Evolutionary conservation across 2,113 vertebrate genomes (phyloP), one percentile per base, ranked within the genome.

Genomic region (Monopterus albus): DNA sequence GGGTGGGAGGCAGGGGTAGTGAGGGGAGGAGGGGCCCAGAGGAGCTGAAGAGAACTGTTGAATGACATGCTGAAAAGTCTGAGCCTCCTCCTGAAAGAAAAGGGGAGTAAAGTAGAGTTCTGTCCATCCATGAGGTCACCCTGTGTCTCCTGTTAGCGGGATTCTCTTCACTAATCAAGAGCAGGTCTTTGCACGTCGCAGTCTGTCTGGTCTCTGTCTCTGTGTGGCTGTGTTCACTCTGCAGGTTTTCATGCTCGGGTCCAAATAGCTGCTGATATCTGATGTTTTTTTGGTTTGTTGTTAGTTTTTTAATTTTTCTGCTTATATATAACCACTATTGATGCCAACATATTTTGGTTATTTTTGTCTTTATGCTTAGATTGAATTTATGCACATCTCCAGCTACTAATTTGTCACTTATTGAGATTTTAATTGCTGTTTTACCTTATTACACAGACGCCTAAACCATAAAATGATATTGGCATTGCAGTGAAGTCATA

Each of bases 61-160:
- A 83, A 57, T 50, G 79, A 74, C 33, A 3, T 15, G 45, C 51
- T 73, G 60, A 71, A 66, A 72, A 45, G 53, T 63, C 80, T 82
- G 77, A 85, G 75, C 45, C 36, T 51, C 33, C 6, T 64, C 26
- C 7, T 79, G 77, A 78, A 79, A 82, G 65, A 75, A 28, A 47
- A 62, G 51, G 11, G 53, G 52, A n/a, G 14, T 47, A 6, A 40
- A 40, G 63, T 46, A 17, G 35, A 68, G 33, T 61, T 69, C 11
- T 62, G 38, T 84, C 57, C 23, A 10, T 75, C 36, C 58, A 35
- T 20, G 35, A 52, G 53, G 67, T 59, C 67, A 11, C 67, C 49
- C 39, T 46, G 23, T 63, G 75, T 56, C 55, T 25, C 26, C 74
- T 31, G 47, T 47, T 38, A 42, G 40, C 10, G 36, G 47, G 38